A percentile compares a stretch with the other conserved stretches of the same genome.
These are phyloP conservation scores for Coryphaenoides rupestris DNA, from an alignment of 2,113 vertebrate species.

Conservation along the genomic window DNA sequence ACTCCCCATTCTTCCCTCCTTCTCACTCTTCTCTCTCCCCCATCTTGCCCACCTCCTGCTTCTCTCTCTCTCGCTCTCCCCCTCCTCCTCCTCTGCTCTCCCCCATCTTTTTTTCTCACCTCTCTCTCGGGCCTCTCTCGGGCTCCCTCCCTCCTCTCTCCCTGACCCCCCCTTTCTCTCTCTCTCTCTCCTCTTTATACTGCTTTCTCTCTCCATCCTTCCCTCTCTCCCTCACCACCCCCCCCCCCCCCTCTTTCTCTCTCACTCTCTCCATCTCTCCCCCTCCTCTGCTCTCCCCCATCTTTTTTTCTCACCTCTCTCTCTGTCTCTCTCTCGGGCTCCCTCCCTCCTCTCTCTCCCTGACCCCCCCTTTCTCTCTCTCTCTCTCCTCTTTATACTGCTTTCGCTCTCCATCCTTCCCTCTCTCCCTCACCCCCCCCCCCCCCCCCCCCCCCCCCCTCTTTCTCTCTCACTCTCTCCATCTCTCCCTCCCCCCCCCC, in stretches of 20 bases:
- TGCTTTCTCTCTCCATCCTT: conserved; percentile 8
- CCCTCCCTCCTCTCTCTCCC: neutral
- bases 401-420: no score
- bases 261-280: conserved; percentile 18
- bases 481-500: neutral
- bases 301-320: conserved; percentile 28
- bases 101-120: neutral
- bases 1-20: conserved; percentile 7
- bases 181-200: neutral
- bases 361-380: conserved; percentile 1
- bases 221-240: neutral
- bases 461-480: conserved; percentile 8
- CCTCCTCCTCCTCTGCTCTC: neutral
- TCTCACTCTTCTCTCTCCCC: neutral
- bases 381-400: neutral
- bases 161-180: no score
- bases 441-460: neutral
- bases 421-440: no score
- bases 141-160: no score
- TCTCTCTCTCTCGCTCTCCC: neutral
- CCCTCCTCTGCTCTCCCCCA: no score
- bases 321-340: neutral
- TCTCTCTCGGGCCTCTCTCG: no score
- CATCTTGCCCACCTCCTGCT: conserved; percentile 24
- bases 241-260: conserved; percentile 3